Conservation (phyloP, 2,113 vertebrate genomes). For the Gavia stellata region DNA sequence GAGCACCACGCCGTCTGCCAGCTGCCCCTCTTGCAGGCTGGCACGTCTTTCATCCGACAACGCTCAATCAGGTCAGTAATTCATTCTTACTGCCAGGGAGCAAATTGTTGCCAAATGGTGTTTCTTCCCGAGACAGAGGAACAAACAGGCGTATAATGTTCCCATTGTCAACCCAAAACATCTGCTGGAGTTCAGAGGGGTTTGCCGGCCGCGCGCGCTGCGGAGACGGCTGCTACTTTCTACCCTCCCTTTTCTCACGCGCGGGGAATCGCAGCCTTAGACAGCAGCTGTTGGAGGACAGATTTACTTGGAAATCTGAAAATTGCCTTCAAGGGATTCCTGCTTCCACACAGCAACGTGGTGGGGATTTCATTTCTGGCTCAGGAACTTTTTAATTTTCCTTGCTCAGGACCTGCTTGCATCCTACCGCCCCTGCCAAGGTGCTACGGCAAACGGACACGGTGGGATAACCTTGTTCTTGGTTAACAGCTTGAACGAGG, state of each 20-base stretch:
- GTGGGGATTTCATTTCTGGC: background rate
- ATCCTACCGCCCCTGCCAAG: background rate
- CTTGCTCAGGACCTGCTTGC: background rate
- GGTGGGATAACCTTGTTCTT: background rate
- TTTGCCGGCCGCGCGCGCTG: background rate
- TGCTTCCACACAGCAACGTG: fast-evolving
- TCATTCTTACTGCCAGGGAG: background rate
- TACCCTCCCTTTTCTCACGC: background rate
- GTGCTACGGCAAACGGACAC: fast-evolving
- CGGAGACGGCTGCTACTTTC: background rate
- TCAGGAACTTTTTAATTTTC: background rate
- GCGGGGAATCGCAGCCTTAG: background rate
- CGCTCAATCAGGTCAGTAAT: background rate
- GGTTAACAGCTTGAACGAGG: background rate
- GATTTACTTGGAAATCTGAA: background rate
- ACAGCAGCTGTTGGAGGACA: background rate
- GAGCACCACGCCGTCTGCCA: background rate
- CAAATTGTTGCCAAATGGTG: background rate
- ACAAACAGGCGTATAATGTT: background rate
- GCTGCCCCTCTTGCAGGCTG: background rate
- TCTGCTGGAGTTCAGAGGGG: background rate
- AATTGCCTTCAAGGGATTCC: background rate
- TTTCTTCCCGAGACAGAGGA: slow-evolving; percentile 15
- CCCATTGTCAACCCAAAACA: background rate
- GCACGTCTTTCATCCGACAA: background rate